Conservation (phyloP, 2,797 vertebrate species). For the Champsocephalus gunnari region DNA sequence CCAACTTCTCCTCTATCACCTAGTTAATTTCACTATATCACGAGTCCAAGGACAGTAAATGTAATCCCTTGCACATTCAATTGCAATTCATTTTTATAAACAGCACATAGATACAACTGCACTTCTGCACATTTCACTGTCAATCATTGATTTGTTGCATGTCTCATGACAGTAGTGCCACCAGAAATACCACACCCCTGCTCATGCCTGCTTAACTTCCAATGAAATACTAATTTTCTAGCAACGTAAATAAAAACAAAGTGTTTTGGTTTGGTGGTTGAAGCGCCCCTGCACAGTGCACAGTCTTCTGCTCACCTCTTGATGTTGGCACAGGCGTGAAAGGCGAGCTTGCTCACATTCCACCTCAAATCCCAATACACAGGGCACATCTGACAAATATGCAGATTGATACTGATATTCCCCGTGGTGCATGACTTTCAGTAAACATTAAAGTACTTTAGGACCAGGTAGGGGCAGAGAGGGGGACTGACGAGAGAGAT, state of each 20-base stretch:
- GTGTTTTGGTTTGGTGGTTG: background rate
- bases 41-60: background rate
- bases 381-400: constrained; percentile 58
- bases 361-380: constrained; percentile 52
- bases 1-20: background rate
- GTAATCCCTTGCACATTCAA: background rate
- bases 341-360: constrained; percentile 62
- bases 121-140: background rate
- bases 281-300: background rate
- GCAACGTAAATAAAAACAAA: constrained; percentile 4
- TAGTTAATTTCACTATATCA: background rate
- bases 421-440: constrained; percentile 56
- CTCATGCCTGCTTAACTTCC: background rate
- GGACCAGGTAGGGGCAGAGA: constrained; percentile 50
- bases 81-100: background rate
- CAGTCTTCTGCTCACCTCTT: constrained; percentile 38
- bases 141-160: background rate
- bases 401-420: constrained; percentile 71
- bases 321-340: constrained; percentile 50
- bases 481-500: constrained; percentile 35
- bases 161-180: background rate
- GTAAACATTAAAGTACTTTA: constrained; percentile 58
- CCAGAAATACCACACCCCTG: background rate
- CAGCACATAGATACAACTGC: background rate
- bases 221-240: background rate